Evolutionary conservation across 2,797 vertebrate genomes (phyloP).

Genomic region (Myotis myotis): DNA sequence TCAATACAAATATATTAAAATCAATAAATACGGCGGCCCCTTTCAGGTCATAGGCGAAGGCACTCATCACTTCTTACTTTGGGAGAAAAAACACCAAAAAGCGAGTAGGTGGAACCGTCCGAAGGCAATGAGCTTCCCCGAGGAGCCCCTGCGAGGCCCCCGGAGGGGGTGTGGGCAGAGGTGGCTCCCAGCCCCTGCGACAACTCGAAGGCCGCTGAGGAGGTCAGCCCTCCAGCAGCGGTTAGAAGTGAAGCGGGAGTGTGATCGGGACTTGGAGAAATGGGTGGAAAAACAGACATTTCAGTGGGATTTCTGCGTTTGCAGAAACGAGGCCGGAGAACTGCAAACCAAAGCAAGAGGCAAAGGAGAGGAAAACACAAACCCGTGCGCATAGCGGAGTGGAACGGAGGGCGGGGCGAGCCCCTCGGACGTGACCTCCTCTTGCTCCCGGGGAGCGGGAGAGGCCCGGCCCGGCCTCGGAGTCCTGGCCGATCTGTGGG

Average conservation of each 20-base stretch:
- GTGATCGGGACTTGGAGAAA: constrained; percentile 55
- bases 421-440: background rate
- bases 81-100: background rate
- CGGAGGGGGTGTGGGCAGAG: background rate
- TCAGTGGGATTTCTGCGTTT: constrained; percentile 5
- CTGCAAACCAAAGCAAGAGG: background rate
- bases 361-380: background rate
- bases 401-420: fast-evolving
- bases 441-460: background rate
- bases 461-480: too few species aligned
- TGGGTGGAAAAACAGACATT: constrained; percentile 35
- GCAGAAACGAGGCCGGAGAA: background rate
- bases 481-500: background rate
- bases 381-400: fast-evolving
- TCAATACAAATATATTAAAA: too few species aligned
- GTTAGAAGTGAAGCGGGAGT: background rate
- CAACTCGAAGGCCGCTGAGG: background rate
- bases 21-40: too few species aligned
- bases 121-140: background rate
- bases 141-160: fast-evolving
- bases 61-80: background rate
- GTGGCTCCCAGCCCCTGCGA: background rate
- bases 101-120: background rate
- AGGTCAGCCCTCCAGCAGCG: background rate
- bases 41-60: background rate